Conservation (phyloP, 2,888 invertebrate genomes). For the Troides aeacus region DNA sequence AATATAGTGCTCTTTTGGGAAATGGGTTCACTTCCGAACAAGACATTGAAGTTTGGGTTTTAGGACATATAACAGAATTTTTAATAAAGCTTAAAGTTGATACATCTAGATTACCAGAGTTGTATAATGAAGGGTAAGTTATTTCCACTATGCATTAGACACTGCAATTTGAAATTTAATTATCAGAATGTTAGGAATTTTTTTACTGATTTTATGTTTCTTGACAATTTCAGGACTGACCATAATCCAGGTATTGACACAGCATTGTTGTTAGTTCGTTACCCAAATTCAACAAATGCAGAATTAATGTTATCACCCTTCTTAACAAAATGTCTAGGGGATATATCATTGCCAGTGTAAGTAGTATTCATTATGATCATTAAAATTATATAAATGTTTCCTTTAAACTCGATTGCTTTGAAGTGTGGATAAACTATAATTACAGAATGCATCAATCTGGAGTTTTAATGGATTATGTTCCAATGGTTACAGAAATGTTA, state of each 20-base stretch:
- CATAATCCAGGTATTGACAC: conserved; percentile 74
- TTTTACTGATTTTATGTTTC: background rate
- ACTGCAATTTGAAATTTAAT: too few relatives aligned
- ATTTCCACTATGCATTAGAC: background rate
- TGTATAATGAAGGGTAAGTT: conserved; percentile 66
- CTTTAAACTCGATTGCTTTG: background rate
- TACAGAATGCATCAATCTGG: conserved; percentile 74
- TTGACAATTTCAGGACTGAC: conserved; percentile 51
- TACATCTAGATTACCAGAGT: conserved; percentile 81
- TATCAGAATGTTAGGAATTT: background rate
- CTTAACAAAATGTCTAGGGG: conserved; percentile 68
- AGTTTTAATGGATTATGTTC: conserved; percentile 80
- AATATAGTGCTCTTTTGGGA: conserved; percentile 82
- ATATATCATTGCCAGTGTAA: conserved; percentile 69
- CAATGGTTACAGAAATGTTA: conserved; percentile 74
- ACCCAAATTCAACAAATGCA: conserved; percentile 76
- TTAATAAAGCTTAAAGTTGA: conserved; percentile 83
- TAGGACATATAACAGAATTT: conserved; percentile 81
- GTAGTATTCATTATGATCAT: conserved; percentile 36
- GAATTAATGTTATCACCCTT: conserved; percentile 73
- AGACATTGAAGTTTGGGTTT: conserved; percentile 84
- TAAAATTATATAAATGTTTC: background rate
- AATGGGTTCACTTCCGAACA: conserved; percentile 74
- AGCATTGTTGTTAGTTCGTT: conserved; percentile 79
- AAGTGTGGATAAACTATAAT: conserved; percentile 28